phyloP scores from a whole-genome alignment of 2,113 vertebrate genomes.

The Scytalopus superciliaris region DNA sequence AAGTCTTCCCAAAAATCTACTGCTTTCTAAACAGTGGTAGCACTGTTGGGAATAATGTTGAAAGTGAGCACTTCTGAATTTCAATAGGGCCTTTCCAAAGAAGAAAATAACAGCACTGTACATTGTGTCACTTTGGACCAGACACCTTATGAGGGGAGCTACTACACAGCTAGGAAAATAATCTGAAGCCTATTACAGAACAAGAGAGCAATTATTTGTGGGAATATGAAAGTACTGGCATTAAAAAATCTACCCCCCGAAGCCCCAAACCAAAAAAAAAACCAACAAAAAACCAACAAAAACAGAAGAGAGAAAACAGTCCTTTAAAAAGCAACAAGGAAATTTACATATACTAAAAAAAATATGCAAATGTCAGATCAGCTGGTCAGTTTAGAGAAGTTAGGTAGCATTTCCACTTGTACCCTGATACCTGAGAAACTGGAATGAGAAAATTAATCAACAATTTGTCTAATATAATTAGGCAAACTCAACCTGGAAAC shows the following conservation, averaged over 20 bases:
- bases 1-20: not conserved
- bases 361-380: not conserved
- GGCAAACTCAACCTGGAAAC: not conserved
- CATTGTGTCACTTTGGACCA: not conserved
- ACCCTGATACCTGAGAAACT: not conserved
- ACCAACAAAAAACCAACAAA: not conserved
- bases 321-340: not conserved
- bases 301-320: not conserved
- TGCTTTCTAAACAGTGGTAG: not conserved
- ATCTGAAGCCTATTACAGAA: not conserved
- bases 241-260: not conserved
- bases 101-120: not conserved
- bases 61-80: not conserved
- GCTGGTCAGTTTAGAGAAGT: not conserved
- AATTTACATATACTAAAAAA: not conserved
- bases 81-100: not conserved
- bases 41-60: not conserved
- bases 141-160: not conserved
- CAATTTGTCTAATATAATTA: not conserved
- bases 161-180: not conserved
- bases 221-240: not conserved
- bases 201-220: not conserved
- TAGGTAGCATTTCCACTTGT: not conserved
- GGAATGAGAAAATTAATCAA: not conserved
- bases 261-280: not conserved